Base-by-base conservation (phyloP, 2,888 invertebrate genomes). In the Sinodicranocentrus sp. region DNA sequence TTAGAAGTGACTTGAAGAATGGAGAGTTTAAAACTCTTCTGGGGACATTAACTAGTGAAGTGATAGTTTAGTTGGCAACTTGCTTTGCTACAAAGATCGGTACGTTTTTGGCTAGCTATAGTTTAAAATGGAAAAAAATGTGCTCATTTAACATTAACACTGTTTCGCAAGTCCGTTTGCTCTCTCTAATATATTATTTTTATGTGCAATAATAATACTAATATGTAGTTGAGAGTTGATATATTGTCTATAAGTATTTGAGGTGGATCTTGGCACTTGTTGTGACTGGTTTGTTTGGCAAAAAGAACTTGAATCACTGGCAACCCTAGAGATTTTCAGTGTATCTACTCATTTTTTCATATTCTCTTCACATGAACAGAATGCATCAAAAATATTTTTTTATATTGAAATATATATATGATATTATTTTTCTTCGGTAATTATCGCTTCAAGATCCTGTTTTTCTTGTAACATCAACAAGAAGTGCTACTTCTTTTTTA, bases 371-470 rank as follows among this genome's bases (percentile, higher is more conserved):
- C 19, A 33, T 63, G 15, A 67, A 25, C 44, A n/a, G 17, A 52
- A 68, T 68, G 19, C 33, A 28, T 33, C 17, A 59, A 59, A 19
- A 59, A 23, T 33, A 26, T 59, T 25, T 25, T 23, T n/a, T n/a
- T n/a, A n/a, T n/a, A n/a, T n/a, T n/a, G n/a, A n/a, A n/a, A 63
- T 39, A 63, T 63, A 63, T 59, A 23, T 21, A 59, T 63, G 13
- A 23, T 23, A 23, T 10, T 23, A 5, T 61, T 33, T 61, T 33
- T 28, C 26, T 61, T 61, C 61, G 15, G 13, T 48, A 33, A 72
- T 57, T 72, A 39, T 43, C 57, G 54, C 23, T 76, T 54, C 54
- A 26, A 65, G 63, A 76, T 76, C 75, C 75, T 76, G 75, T 76
- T 76, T 76, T 76, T 65, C 75, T 52, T 33, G 75, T 76, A 59